Evolutionary conservation across 2,113 vertebrate genomes (phyloP).

Genomic region (Phasianus colchicus): DNA sequence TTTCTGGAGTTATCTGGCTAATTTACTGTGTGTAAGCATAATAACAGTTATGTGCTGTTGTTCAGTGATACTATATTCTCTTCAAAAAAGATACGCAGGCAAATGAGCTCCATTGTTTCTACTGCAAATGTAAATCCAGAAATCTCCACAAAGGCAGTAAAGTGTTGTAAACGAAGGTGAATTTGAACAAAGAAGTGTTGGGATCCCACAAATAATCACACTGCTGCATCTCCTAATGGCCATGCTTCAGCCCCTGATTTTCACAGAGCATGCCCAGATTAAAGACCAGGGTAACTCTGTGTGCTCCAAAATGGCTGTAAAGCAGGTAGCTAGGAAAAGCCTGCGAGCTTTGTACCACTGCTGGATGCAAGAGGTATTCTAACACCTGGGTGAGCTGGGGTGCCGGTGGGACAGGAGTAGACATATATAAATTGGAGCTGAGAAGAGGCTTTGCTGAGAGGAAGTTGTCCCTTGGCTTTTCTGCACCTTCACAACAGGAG

Average conservation of each 20-base stretch:
- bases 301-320: neutral
- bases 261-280: neutral
- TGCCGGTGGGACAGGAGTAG: rapidly evolving
- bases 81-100: neutral
- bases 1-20: neutral
- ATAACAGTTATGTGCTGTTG: slow-evolving; percentile 14
- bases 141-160: neutral
- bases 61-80: neutral
- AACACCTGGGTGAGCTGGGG: rapidly evolving
- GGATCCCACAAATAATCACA: neutral
- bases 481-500: rapidly evolving
- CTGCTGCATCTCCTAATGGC: neutral
- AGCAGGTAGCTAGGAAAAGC: rapidly evolving
- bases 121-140: neutral
- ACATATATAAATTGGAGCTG: neutral
- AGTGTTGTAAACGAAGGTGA: neutral
- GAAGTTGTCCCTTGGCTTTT: neutral
- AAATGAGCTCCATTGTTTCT: neutral
- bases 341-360: neutral
- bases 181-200: neutral
- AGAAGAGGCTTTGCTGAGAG: neutral
- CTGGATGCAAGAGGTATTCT: neutral
- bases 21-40: neutral
- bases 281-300: neutral
- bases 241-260: too few species aligned